Evolutionary conservation across 2,888 invertebrate genomes (phyloP), one percentile per base, ranked within the genome.

Genomic region (Euproctis similis): DNA sequence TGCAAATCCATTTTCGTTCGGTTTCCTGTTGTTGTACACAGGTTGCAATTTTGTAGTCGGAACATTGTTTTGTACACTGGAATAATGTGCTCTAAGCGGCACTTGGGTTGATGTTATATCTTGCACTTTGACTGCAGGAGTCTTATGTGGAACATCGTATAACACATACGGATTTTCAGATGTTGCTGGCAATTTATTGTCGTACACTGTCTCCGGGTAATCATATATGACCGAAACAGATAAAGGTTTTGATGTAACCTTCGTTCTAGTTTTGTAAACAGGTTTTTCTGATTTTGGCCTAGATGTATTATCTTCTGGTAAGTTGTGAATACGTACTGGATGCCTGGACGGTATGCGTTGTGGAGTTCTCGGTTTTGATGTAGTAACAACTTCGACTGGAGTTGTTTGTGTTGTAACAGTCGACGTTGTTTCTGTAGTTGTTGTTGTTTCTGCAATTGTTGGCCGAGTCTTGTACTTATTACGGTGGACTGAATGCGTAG

Each of bases 11-110:
- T 84, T 81, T 37, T 78, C 71, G 42, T 66, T 75, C 19, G 76
- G 74, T 49, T 78, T 74, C 17, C 69, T 71, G 42, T 63, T 73
- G 42, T 67, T 72, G 36, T 74, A 81, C 29, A 87, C 86, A 1
- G 85, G 82, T 46, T 85, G 82, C 31, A 85, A 47, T 47, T 86
- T 86, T 8, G 87, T 85, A 27, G 87, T 87, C 2, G 85, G 82
- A 29, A 85, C 81, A 37, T 86, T 80, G 37, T 85, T 80, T 57
- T 87, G 70, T 33, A 86, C 53, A 51, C 84, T 86, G n/a, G 85
- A 81, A 59, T 88, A 90, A 47, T 86, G 87, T n/a, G 85, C 78
- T 50, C 87, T 82, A 24, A 90, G 68, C 24, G 91, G 90, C 32
- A 89, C 85, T 42, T 87, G 82, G 18, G 90, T 90, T 8, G 88